Base-by-base conservation (phyloP, 30 jellyfish, hydroid and myxozoan genomes). In the Calvadosia cruxmelitensis region DNA sequence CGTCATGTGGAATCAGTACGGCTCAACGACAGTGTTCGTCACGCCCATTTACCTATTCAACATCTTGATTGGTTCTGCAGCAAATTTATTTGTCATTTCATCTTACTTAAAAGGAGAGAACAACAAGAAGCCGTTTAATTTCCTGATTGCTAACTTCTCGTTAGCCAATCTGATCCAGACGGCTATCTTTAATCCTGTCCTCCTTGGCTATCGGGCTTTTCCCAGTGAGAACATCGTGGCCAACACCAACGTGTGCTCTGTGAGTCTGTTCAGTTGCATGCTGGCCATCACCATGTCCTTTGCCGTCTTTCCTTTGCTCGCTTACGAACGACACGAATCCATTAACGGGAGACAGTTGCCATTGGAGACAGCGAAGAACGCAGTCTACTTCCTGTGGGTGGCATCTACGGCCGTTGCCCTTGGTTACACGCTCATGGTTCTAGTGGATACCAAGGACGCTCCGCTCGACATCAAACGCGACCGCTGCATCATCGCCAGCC, bases 401-500 rank as follows among this genome's bases (percentile, higher is more conserved):
- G 53, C 32, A 23, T 16, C 67, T 65, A 12, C 20, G 26, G 66
- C 66, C 12, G 57, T 20, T 42, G 57, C 57, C 10, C 13, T 29
- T 5, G 74, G 74, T 12, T 65, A 65, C 32, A 32, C 74, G 3
- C 5, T 65, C 53, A 12, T 65, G 64, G 74, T 65, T 10, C 20
- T 65, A 30, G 3, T 65, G 26, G 74, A 65, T 30, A 32, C 32
- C 10, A 23, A 13, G 10, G 65, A 65, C 30, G 64, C 64, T 5
- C 32, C 74, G 5, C 74, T 65, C 30, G 20, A 20, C 32, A 65
- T 16, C 7, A 65, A 65, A 65, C 26, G 74, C 13, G 74, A 65
- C 65, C 74, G 74, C 5, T 65, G 74, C 30, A 65, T 65, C 10
- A 65, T 65, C 5, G 74, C 74, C 3, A 65, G 74, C 25, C 74